Conservation (phyloP, 2,113 vertebrate species). For the Urocitellus parryii region DNA sequence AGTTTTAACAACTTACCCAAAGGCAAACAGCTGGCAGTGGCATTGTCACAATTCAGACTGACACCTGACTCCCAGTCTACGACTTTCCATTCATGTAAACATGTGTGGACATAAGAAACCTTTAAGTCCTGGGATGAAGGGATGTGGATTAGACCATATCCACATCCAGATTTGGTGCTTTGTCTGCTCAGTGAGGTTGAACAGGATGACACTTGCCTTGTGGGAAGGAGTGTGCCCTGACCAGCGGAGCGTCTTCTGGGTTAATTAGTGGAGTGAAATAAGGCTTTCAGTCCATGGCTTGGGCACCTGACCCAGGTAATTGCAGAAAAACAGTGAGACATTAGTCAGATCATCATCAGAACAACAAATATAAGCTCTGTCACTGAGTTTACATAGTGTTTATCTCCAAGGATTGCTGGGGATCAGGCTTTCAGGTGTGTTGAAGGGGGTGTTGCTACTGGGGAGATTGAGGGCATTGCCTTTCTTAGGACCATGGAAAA, state of each 20-base stretch:
- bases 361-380: constrained; percentile 29
- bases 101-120: neutral
- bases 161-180: neutral
- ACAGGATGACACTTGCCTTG: constrained; percentile 5
- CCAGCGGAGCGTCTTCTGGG: neutral
- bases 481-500: neutral
- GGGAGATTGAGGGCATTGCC: neutral
- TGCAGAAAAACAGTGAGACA: constrained; percentile 12
- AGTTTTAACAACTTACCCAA: constrained; percentile 32
- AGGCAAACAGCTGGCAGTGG: constrained; percentile 12
- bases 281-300: constrained; percentile 14
- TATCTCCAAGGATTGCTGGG: neutral
- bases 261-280: neutral
- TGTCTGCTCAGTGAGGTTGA: neutral
- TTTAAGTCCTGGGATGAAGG: neutral
- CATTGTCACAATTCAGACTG: neutral
- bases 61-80: neutral
- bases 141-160: neutral
- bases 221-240: neutral
- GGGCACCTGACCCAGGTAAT: constrained; percentile 63
- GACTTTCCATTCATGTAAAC: neutral
- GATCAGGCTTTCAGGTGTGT: neutral
- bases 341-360: constrained; percentile 64
- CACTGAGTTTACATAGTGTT: constrained; percentile 5
- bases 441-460: neutral